These are phyloP conservation scores for Drosophila nr. perissopoda DNA, from an alignment of 2,888 invertebrate species.

Conservation along the genomic window DNA sequence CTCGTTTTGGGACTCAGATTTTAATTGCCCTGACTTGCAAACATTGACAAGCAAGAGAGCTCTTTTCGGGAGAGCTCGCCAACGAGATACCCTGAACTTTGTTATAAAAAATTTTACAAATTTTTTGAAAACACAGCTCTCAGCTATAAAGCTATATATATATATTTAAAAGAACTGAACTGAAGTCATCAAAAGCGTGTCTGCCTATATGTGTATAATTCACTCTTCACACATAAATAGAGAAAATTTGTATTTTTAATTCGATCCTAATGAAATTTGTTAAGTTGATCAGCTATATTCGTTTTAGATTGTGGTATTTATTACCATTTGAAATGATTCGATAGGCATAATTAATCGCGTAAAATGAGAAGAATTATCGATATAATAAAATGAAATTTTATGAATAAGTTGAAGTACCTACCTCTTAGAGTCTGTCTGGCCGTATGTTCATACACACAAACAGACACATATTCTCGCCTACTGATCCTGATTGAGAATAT, in stretches of 20 bases:
- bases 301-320: background rate
- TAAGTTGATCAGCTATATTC: background rate
- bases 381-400: background rate
- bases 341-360: too few species aligned
- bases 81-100: background rate
- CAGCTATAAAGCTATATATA: background rate
- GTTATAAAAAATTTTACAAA: background rate
- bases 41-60: background rate
- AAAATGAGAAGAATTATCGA: too few species aligned
- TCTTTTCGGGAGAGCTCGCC: background rate
- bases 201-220: background rate
- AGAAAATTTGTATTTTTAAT: background rate
- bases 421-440: too few species aligned
- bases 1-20: slow-evolving; percentile 4
- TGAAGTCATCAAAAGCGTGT: background rate
- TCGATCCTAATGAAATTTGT: background rate
- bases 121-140: background rate
- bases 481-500: background rate
- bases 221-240: background rate
- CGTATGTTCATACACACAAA: background rate
- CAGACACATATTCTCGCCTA: background rate
- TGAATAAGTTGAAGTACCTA: background rate
- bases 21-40: background rate
- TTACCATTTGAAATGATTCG: background rate
- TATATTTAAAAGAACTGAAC: background rate